These are phyloP conservation scores for Gymnoscopelus braueri DNA, from an alignment of 2,797 vertebrate genomes.

Conservation along the genomic window DNA sequence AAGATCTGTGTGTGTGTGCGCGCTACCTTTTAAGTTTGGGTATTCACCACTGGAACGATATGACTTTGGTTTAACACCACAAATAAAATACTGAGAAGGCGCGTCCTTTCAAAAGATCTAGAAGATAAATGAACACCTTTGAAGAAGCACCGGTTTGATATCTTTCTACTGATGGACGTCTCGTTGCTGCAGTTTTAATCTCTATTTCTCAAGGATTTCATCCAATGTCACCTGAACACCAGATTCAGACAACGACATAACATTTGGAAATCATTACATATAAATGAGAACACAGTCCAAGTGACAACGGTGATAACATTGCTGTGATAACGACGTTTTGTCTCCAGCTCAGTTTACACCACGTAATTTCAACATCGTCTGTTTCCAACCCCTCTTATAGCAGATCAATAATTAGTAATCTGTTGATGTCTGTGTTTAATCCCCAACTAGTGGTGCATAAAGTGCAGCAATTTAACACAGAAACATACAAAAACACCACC, in stretches of 20 bases:
- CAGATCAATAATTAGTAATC: not conserved
- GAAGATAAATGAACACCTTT: constrained; percentile 55
- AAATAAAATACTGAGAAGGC: not conserved
- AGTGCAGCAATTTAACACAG: constrained; percentile 74
- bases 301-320: constrained; percentile 15
- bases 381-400: constrained; percentile 35
- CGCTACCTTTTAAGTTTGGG: too few species aligned
- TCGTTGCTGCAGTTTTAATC: constrained; percentile 42
- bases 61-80: not conserved
- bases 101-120: not conserved
- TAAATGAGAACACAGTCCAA: constrained; percentile 32
- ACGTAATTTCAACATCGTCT: constrained; percentile 39
- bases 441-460: constrained; percentile 65
- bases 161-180: constrained; percentile 65
- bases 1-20: too few species aligned
- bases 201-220: constrained; percentile 40
- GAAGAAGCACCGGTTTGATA: constrained; percentile 66
- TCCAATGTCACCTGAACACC: constrained; percentile 23
- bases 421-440: constrained; percentile 34
- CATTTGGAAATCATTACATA: constrained; percentile 41
- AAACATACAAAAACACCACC: constrained; percentile 43
- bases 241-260: constrained; percentile 24
- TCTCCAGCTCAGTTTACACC: constrained; percentile 61
- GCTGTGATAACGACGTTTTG: not conserved
- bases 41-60: not conserved